Evolutionary conservation across 2,888 invertebrate species (phyloP).

Genomic region (Pseudoips prasinana): DNA sequence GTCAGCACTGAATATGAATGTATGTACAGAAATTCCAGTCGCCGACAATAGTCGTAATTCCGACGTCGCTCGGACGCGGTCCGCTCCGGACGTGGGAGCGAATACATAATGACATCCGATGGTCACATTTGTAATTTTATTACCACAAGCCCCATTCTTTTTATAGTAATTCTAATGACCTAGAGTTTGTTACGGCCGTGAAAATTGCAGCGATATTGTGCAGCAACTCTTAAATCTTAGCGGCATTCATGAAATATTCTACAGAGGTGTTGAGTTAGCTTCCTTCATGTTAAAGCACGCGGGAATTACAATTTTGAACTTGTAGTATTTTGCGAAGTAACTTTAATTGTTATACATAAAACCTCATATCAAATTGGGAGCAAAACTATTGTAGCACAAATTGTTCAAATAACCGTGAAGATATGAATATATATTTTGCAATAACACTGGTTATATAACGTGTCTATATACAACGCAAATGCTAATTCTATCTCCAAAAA

Average conservation of each 20-base stretch:
- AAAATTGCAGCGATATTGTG: conserved; percentile 23
- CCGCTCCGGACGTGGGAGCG: conserved; percentile 54
- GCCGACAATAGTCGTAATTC: conserved; percentile 50
- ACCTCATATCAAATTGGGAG: too few relatives aligned
- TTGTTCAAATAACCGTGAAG: too few relatives aligned
- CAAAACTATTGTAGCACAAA: too few relatives aligned
- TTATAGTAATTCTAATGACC: conserved; percentile 58
- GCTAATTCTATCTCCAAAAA: too few relatives aligned
- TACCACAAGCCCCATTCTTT: conserved; percentile 54
- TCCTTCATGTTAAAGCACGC: too few relatives aligned
- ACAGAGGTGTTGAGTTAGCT: conserved; percentile 4
- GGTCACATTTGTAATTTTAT: conserved; percentile 67
- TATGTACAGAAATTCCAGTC: conserved; percentile 28
- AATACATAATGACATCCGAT: conserved; percentile 65
- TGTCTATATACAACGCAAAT: too few relatives aligned
- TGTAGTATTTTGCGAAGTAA: too few relatives aligned
- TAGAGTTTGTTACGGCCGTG: conserved; percentile 34
- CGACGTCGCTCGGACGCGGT: conserved; percentile 34
- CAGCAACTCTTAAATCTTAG: conserved; percentile 11
- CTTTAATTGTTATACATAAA: too few relatives aligned
- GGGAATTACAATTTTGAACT: too few relatives aligned
- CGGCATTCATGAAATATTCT: conserved; percentile 2
- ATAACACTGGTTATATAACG: too few relatives aligned
- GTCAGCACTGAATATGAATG: conserved; percentile 20
- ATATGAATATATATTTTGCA: too few relatives aligned